Base-by-base conservation (phyloP, 2,888 invertebrate genomes). In the Octodonta nipae region DNA sequence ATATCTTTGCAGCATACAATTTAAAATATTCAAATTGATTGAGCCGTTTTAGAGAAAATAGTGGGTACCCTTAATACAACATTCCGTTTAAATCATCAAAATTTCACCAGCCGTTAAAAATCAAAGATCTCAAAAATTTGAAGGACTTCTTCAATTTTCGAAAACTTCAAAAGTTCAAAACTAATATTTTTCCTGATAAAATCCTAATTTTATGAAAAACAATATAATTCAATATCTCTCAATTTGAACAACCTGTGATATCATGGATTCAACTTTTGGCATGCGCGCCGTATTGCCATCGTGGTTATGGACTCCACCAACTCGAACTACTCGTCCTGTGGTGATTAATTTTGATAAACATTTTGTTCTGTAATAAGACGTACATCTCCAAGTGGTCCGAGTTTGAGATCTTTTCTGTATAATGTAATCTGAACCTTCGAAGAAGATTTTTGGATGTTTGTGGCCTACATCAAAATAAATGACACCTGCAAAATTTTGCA, bases 321-420 rank as follows among this genome's bases (percentile, higher is more conserved):
- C 38, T 12, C 41, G 41, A 4, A 55, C 46, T 28, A 45, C 44
- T 30, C 47, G 36, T 28, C 52, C 49, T 27, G 42, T 44, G 13
- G 54, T 50, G 3, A 43, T 44, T 10, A 50, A 44, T 34, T 51
- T 43, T 6, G 47, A 40, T 35, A 37, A 49, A 32, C 54, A 54
- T 40, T 49, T 49, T 2, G 49, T 51, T 38, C 45, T 49, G 14
- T 38, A 46, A 39, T 54, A 52, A 7, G 38, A 40, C 3, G 49
- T 40, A 33, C 54, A 52, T 4, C 44, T 41, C 54, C 54, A 54
- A 15, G 35, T 39, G 3, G 52, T 54, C 40, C 47, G 50, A 1
- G 37, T 31, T 3, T 36, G 40, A 3, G 40, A 41, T 38, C 52
- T 54, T 25, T 42, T 46, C 7, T 46, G 48, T 40, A 52, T 45